Percentiles rank a stretch among this genome's conserved stretches.
These are phyloP conservation scores for Campoletis sonorensis DNA, from an alignment of 1,140 invertebrate species.

Conservation along the genomic window DNA sequence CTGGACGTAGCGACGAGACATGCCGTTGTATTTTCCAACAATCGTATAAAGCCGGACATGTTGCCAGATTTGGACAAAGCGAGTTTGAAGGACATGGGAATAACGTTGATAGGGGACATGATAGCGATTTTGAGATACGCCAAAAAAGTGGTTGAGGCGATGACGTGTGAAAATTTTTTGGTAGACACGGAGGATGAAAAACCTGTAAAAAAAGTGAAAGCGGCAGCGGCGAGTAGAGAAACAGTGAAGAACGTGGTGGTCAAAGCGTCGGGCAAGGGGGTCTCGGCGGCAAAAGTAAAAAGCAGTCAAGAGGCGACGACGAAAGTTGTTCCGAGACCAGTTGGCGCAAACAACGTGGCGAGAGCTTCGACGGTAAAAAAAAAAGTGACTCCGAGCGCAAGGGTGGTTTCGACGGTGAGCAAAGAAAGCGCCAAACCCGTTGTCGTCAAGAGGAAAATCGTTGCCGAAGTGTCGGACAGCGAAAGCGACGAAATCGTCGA, in stretches of 20 bases:
- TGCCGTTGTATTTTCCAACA: constrained; percentile 85
- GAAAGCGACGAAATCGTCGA: constrained; percentile 49
- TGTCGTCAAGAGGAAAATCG: constrained; percentile 59
- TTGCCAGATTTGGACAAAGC: constrained; percentile 85
- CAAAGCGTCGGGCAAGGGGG: not conserved
- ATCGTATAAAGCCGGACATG: constrained; percentile 86
- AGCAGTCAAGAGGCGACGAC: not conserved
- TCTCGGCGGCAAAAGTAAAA: not conserved
- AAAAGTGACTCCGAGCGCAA: constrained; percentile 56
- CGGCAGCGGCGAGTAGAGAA: not conserved
- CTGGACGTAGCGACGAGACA: constrained; percentile 82
- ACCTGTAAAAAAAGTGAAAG: not conserved
- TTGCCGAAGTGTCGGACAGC: not conserved
- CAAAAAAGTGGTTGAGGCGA: constrained; percentile 81
- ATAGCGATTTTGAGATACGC: constrained; percentile 87
- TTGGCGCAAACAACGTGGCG: not conserved
- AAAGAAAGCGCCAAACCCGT: constrained; percentile 50
- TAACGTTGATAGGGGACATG: constrained; percentile 85
- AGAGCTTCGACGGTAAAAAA: constrained; percentile 44
- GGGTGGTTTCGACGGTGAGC: constrained; percentile 53
- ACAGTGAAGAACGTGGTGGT: not conserved
- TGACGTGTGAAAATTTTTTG: constrained; percentile 74
- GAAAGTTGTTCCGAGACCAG: constrained; percentile 53
- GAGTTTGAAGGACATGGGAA: constrained; percentile 86
- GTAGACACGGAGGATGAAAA: constrained; percentile 68